phyloP scores from a whole-genome alignment of 2,888 invertebrate genomes.

The Thereva unica region DNA sequence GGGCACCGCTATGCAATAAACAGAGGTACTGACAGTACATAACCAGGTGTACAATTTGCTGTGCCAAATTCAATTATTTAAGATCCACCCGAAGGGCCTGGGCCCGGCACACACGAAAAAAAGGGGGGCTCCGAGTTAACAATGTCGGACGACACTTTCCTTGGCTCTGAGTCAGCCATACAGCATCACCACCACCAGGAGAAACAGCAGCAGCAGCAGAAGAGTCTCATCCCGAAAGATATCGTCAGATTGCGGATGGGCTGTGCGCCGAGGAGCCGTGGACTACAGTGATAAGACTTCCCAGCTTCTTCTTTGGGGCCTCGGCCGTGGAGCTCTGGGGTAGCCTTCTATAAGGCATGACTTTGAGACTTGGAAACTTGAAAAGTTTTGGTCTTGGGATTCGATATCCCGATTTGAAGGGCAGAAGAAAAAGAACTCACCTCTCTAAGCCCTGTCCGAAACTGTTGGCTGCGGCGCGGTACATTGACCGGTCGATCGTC shows the following conservation, averaged over 20 bases:
- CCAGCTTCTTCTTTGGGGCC: conserved; percentile 34
- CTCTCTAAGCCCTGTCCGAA: conserved; percentile 22
- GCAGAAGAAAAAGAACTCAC: not conserved
- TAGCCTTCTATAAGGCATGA: not conserved
- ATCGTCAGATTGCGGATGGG: conserved; percentile 36
- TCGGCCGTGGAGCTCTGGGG: no score
- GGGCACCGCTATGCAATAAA: conserved; percentile 22
- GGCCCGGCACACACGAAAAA: conserved; percentile 20
- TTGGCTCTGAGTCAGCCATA: conserved; percentile 43
- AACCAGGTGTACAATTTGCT: conserved; percentile 59
- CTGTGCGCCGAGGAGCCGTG: conserved; percentile 44
- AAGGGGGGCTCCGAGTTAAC: conserved; percentile 35
- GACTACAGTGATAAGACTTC: conserved; percentile 18
- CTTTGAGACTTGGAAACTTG: conserved; percentile 3
- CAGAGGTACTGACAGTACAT: conserved; percentile 45
- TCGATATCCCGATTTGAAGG: conserved; percentile 6
- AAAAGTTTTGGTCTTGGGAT: conserved; percentile 17
- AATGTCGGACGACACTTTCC: conserved; percentile 45
- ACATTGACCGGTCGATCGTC: conserved; percentile 37
- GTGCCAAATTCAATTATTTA: conserved; percentile 59
- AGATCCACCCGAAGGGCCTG: conserved; percentile 44
- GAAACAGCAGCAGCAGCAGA: conserved; percentile 32
- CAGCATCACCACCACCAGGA: conserved; percentile 33
- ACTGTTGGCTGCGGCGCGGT: conserved; percentile 9
- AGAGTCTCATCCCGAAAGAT: conserved; percentile 37